Conservation (phyloP, 2,797 vertebrate species). For the Coregonus ussuriensis region DNA sequence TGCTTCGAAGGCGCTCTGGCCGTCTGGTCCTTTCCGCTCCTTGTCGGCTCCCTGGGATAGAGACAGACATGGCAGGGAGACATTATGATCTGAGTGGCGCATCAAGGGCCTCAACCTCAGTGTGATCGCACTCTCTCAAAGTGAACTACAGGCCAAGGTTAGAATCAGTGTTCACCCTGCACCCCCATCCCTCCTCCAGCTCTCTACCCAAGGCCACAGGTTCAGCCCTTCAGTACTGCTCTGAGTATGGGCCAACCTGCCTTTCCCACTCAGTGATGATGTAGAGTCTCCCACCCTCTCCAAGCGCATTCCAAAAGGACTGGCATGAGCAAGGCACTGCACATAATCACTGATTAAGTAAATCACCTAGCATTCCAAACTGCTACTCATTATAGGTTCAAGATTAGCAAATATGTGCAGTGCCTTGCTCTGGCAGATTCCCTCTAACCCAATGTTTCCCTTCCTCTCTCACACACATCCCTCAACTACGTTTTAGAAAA, state of each 20-base stretch:
- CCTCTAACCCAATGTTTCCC: background rate
- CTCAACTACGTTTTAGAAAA: background rate
- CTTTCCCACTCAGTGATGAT: background rate
- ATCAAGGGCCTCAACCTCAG: background rate
- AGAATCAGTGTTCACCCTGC: background rate
- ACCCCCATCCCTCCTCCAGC: background rate
- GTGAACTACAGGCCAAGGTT: background rate
- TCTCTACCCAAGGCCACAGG: background rate
- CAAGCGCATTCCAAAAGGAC: background rate
- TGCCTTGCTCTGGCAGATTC: background rate
- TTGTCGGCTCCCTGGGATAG: constrained; percentile 77
- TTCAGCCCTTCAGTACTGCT: background rate
- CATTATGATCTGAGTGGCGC: background rate
- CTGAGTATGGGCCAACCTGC: background rate
- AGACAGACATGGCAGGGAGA: background rate
- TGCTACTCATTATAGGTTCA: background rate
- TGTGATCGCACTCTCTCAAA: too few relatives aligned
- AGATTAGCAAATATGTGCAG: background rate
- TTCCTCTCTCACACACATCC: background rate
- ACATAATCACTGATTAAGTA: too few relatives aligned
- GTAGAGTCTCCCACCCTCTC: too few relatives aligned
- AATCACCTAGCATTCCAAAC: background rate
- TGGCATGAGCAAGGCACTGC: too few relatives aligned
- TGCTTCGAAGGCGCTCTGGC: constrained; percentile 58
- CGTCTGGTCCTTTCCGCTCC: constrained; percentile 64